Evolutionary conservation across 2,113 vertebrate species (phyloP).

Genomic region (Ochotona princeps): DNA sequence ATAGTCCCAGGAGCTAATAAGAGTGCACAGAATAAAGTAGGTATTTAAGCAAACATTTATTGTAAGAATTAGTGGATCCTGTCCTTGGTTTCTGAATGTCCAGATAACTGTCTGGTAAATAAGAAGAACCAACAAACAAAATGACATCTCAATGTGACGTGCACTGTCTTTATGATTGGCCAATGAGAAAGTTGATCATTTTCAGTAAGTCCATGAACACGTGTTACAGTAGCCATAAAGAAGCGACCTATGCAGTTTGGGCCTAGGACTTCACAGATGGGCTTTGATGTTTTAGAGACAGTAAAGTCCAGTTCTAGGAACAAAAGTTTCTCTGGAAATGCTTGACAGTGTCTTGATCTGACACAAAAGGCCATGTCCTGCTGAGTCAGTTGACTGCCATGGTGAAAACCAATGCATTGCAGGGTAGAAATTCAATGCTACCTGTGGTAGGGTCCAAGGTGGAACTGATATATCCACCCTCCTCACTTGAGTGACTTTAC

Average conservation of each 20-base stretch:
- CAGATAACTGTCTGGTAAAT: not conserved
- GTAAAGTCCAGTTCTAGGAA: not conserved
- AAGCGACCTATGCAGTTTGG: not conserved
- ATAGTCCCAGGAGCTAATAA: not conserved
- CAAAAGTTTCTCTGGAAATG: not conserved
- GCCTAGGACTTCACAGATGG: not conserved
- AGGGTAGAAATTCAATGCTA: not conserved
- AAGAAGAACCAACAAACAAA: not conserved
- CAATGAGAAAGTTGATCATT: not conserved
- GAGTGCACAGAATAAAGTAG: not conserved
- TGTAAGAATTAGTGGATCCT: constrained; percentile 22
- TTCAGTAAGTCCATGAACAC: not conserved
- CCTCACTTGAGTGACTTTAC: constrained; percentile 88
- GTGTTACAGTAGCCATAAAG: not conserved
- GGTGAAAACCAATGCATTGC: not conserved
- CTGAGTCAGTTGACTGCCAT: not conserved
- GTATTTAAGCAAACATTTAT: not conserved
- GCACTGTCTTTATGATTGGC: not conserved
- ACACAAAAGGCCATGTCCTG: not conserved
- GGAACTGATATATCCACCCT: constrained; percentile 85
- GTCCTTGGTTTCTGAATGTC: not conserved
- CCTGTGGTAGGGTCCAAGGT: not conserved
- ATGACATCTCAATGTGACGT: not conserved
- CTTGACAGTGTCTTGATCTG: not conserved
- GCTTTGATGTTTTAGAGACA: not conserved